These are phyloP conservation scores for Cliona cf. orientalis DNA, from an alignment of 37 sponge, comb jelly and placozoan genomes.

Conservation along the genomic window DNA sequence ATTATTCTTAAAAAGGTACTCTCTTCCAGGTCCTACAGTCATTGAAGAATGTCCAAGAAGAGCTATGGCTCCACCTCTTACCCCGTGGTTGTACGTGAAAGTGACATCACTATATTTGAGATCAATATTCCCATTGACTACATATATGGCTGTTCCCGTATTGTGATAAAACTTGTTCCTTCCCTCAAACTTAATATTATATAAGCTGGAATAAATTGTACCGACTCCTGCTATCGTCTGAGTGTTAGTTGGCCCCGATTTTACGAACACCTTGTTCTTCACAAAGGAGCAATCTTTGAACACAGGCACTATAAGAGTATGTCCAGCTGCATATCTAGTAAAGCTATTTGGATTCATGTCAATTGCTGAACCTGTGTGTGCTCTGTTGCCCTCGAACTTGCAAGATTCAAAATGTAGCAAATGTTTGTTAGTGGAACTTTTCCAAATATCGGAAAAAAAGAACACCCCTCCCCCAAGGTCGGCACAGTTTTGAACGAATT, in stretches of 20 bases:
- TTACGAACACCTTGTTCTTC: background rate
- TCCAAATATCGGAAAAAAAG: too few relatives aligned
- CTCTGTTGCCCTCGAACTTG: constrained; percentile 16
- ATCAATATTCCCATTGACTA: constrained; percentile 24
- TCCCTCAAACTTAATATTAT: constrained; percentile 16
- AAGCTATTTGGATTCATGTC: constrained; percentile 30
- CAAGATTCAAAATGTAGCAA: constrained; percentile 23
- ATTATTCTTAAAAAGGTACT: constrained; percentile 18
- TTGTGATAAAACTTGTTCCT: constrained; percentile 9
- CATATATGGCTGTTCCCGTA: constrained; percentile 17
- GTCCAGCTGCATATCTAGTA: background rate
- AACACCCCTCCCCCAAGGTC: too few relatives aligned
- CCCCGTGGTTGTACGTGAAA: constrained; percentile 23
- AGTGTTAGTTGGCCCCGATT: background rate
- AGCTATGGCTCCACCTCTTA: constrained; percentile 43
- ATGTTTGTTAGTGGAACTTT: too few relatives aligned
- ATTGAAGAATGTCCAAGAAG: constrained; percentile 18
- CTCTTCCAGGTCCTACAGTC: background rate
- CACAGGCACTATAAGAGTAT: background rate
- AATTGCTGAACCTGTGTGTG: constrained; percentile 25
- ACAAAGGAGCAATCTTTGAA: constrained; percentile 6
- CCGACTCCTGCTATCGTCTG: background rate
- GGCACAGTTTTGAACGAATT: too few relatives aligned
- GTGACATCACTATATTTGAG: constrained; percentile 4
- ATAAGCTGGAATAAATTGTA: constrained; percentile 16